A percentile compares a stretch with the other conserved stretches of the same genome.
phyloP scores from a whole-genome alignment of 1,140 invertebrate species.

The Camponotus floridanus region DNA sequence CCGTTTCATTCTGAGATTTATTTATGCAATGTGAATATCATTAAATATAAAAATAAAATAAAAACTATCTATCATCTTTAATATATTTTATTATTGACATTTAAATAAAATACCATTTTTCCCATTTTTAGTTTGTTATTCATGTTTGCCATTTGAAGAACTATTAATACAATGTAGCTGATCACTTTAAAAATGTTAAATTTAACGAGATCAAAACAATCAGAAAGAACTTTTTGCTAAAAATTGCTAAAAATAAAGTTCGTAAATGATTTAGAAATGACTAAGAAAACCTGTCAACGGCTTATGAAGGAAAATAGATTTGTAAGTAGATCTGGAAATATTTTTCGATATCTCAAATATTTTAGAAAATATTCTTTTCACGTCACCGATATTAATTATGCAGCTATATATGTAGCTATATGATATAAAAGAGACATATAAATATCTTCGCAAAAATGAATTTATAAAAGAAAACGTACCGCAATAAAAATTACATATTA shows the following conservation, averaged over 20 bases:
- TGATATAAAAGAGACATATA: not conserved
- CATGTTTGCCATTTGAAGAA: not conserved
- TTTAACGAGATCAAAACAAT: not conserved
- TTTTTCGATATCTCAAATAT: conserved; percentile 40
- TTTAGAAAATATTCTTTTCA: conserved; percentile 37
- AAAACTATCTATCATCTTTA: not conserved
- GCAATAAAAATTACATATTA: not conserved
- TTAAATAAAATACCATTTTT: not conserved
- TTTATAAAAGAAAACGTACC: not conserved
- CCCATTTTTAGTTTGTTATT: not conserved
- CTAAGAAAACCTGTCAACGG: conserved; percentile 18
- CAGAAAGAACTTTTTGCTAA: conserved; percentile 29
- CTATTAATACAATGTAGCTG: not conserved
- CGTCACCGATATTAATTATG: conserved; percentile 10
- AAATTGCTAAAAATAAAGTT: conserved; percentile 10
- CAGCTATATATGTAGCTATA: conserved; percentile 7
- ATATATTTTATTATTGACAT: not conserved
- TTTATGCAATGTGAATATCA: conserved; percentile 47
- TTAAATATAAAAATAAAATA: conserved; percentile 26
- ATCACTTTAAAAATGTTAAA: conserved; percentile 45
- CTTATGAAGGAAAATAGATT: not conserved
- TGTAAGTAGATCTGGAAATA: conserved; percentile 18
- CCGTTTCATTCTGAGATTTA: conserved; percentile 14
- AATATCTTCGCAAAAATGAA: not conserved
- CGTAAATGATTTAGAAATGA: conserved; percentile 42